Evolutionary conservation across 2,888 invertebrate species (phyloP), one percentile per base, ranked within the genome.

Genomic region (Fragum fragum): DNA sequence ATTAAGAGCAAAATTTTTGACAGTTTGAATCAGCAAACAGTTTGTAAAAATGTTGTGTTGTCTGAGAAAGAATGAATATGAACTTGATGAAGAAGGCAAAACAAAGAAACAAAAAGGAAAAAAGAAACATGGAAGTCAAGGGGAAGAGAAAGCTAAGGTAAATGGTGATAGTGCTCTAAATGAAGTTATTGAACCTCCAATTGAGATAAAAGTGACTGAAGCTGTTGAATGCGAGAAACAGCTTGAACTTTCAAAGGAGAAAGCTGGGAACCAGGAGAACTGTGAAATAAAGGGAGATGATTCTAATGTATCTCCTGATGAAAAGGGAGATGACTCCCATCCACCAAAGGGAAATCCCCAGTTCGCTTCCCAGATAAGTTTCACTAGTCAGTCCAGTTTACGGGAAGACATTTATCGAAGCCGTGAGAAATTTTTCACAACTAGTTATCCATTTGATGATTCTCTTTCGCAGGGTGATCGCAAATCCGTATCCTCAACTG

Each of bases 41-140:
- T 42, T 39, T 18, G 23, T 42, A 81, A 79, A n/a, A 72, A 85
- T 85, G 85, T 75, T 81, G 70, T 85, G 85, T 39, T 85, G 85
- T 66, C 66, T 42, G 14, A 76, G 72, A 42, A 57, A 59, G 59
- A 66, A 71, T 39, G 53, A 73, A 32, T 79, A 70, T 26, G 69
- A 59, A 14, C 72, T 72, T 59, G 63, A 72, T 29, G 32, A 66
- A 29, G 63, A 63, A n/a, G 68, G 47, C 9, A 52, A 57, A 16
- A 36, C 70, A 6, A 52, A 47, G 36, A 57, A 76, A 21, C 57
- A 57, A 14, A 57, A 57, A 26, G 28, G 47, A n/a, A 18, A 69
- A 76, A 57, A 14, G 61, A 68, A 73, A 55, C 18, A 36, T 23
- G 63, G 63, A 6, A 76, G 66, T 23, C 6, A 42, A 52, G 18